phyloP scores from a whole-genome alignment of 2,113 vertebrate genomes.

The Calyptommatus sinebrachiatus region DNA sequence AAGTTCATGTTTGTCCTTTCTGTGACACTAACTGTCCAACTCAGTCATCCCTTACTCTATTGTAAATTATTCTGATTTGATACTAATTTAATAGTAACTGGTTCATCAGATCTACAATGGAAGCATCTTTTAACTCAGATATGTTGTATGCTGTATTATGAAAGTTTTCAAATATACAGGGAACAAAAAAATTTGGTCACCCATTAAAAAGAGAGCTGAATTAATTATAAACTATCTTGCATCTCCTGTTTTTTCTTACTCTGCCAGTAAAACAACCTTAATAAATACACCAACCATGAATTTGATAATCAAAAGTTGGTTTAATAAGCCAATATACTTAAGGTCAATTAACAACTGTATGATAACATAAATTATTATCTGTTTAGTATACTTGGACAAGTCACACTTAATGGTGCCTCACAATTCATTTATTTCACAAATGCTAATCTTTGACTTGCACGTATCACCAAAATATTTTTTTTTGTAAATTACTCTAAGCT shows the following conservation, averaged over 20 bases:
- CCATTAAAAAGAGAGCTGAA: too few species aligned
- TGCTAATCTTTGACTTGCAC: too few species aligned
- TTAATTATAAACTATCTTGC: not conserved
- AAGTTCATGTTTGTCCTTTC: too few species aligned
- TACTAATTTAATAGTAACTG: not conserved
- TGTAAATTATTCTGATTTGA: not conserved
- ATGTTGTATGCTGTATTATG: not conserved
- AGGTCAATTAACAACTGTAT: not conserved
- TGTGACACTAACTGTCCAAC: too few species aligned
- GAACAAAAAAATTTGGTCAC: not conserved
- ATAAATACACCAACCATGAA: not conserved
- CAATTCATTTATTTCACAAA: too few species aligned
- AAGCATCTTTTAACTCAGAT: not conserved
- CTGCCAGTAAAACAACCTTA: not conserved
- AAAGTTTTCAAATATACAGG: not conserved
- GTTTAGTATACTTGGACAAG: not conserved
- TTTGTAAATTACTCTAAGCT: not conserved
- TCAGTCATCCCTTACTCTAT: too few species aligned
- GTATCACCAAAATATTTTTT: too few species aligned
- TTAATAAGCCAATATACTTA: not conserved
- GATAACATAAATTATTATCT: not conserved
- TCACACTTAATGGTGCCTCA: not conserved
- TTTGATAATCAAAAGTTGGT: not conserved
- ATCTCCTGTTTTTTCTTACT: not conserved
- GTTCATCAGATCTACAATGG: not conserved